Base-by-base conservation (phyloP, 2,113 vertebrate species). In the Myxocyprinus asiaticus region DNA sequence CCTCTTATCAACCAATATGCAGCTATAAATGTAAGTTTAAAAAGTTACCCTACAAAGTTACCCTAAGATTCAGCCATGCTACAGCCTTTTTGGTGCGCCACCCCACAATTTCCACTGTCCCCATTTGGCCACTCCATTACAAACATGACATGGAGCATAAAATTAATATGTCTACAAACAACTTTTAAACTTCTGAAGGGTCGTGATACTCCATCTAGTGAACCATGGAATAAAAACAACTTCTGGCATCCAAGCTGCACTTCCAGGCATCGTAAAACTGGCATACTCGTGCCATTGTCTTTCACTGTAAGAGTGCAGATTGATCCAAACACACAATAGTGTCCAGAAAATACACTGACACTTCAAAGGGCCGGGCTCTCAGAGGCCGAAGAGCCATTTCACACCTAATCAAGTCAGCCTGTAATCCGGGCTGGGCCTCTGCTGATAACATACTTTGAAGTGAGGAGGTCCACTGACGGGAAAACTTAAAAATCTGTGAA, bases 341-440 rank as follows among this genome's bases (percentile, higher is more conserved):
- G 45, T 77, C 66, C 73, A 48, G 67, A 72, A 56, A 50, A 9
- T 44, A 65, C 73, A 51, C 56, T 71, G 64, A 42, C 65, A 81
- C 79, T 85, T 81, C 79, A 76, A 83, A 86, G 63, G 43, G 56
- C 62, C 42, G 42, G 77, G 55, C 66, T 77, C 80, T 55, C 61
- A n/a, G 58, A 65, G 67, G 66, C 83, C 48, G 53, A 67, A 77
- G 84, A 87, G 77, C 77, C 76, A 83, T 83, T 81, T 80, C 83
- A 80, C 83, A 86, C 82, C 81, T 71, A 85, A 87, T 85, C 81
- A 87, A 80, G 65, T 76, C 73, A 67, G 83, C 67, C 69, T 51
- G 68, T 87, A 87, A 87, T 85, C 83, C 84, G 45, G 43, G 61
- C 51, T 67, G 74, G 77, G 64, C 76, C 70, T 42, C 65, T 64